Conservation (phyloP, 2,113 vertebrate species). For the Anhinga anhinga region DNA sequence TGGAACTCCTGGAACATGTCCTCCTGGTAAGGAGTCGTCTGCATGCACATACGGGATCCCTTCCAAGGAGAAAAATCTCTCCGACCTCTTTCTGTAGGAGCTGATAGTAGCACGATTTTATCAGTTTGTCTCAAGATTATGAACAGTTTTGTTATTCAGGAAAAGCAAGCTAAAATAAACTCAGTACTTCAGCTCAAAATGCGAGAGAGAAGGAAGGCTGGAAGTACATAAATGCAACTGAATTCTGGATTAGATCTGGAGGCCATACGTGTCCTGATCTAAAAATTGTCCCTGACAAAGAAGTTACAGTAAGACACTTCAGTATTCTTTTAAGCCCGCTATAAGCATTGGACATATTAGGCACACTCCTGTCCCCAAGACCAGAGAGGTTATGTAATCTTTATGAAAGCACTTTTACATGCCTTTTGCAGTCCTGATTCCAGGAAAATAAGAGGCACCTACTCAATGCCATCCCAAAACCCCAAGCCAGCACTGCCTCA, state of each 20-base stretch:
- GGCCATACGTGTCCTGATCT: neutral
- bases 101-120: neutral
- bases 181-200: neutral
- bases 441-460: neutral
- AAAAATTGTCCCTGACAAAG: neutral
- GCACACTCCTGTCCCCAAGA: neutral
- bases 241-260: neutral
- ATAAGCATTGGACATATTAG: neutral
- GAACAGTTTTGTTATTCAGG: neutral
- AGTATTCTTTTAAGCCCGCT: neutral
- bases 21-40: constrained; percentile 79
- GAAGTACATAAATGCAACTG: neutral
- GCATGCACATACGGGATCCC: fast-evolving
- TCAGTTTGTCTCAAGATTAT: neutral
- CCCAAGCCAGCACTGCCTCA: neutral
- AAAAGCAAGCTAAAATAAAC: neutral
- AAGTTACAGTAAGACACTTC: neutral
- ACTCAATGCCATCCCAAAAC: neutral
- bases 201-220: neutral
- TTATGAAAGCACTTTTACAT: neutral
- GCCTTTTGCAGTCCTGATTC: neutral
- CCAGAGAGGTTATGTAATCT: neutral
- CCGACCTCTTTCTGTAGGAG: neutral
- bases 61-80: neutral
- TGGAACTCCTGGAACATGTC: constrained; percentile 93